These are phyloP conservation scores for Pristionchus exspectatus DNA, from an alignment of 2,888 invertebrate species.

Conservation along the genomic window DNA sequence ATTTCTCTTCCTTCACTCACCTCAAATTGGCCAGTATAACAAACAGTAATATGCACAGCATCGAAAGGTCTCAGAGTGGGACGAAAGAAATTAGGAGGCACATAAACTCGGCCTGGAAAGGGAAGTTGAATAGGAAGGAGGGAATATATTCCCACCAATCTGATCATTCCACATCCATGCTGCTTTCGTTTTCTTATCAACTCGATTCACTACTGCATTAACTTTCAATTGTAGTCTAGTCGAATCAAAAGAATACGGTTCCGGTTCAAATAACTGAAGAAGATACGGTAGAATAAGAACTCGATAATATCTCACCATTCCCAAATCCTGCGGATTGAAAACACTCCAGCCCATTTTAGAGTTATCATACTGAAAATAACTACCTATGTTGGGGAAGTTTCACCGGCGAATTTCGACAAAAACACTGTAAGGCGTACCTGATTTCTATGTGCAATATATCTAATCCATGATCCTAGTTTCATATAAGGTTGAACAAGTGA, in stretches of 20 bases:
- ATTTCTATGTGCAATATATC: slow-evolving; percentile 40
- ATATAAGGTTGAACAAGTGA: slow-evolving; percentile 22
- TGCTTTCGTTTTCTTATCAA: slow-evolving; percentile 58
- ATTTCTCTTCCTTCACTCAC: neutral
- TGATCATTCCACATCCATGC: slow-evolving; percentile 74
- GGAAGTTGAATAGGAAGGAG: too few species aligned
- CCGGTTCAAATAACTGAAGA: slow-evolving; percentile 29
- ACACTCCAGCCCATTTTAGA: slow-evolving; percentile 28
- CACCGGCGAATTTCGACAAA: neutral
- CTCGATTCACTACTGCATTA: slow-evolving; percentile 68
- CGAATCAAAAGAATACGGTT: slow-evolving; percentile 21
- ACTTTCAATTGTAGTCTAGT: slow-evolving; percentile 54
- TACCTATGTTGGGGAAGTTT: neutral
- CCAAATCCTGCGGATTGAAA: slow-evolving; percentile 22
- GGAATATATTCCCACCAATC: slow-evolving; percentile 59
- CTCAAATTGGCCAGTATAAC: slow-evolving; percentile 53
- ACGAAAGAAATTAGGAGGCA: slow-evolving; percentile 57
- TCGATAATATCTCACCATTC: slow-evolving; percentile 43
- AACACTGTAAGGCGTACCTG: slow-evolving; percentile 3
- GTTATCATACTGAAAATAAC: neutral
- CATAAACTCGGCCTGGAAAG: slow-evolving; percentile 62
- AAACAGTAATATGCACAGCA: slow-evolving; percentile 20
- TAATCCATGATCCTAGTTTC: slow-evolving; percentile 48
- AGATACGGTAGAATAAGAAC: neutral
- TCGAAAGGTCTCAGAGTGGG: slow-evolving; percentile 56